phyloP scores from a whole-genome alignment of 1,140 invertebrate genomes.

The Teleopsis dalmanni region DNA sequence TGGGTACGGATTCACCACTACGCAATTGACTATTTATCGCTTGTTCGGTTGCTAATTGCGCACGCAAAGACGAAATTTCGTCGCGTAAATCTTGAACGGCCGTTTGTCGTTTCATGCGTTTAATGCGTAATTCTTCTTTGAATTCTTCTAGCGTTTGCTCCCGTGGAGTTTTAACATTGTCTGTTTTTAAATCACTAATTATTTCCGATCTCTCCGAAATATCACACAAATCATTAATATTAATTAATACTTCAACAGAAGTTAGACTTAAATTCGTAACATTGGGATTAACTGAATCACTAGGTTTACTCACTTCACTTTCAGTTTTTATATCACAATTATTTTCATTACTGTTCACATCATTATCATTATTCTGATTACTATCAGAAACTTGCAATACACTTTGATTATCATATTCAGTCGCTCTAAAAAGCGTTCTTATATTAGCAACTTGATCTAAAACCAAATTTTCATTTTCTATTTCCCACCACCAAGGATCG shows the following conservation, averaged over 20 bases:
- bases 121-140: conserved; percentile 49
- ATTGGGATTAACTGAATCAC: conserved; percentile 1
- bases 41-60: conserved; percentile 48
- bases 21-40: conserved; percentile 46
- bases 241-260: too few relatives aligned
- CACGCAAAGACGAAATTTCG: conserved; percentile 50
- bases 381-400: too few relatives aligned
- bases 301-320: conserved; percentile 1
- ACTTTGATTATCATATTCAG: too few relatives aligned
- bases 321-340: background rate
- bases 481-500: conserved; percentile 39
- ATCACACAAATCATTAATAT: too few relatives aligned
- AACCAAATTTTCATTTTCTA: conserved; percentile 37
- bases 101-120: conserved; percentile 51
- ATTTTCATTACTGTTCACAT: background rate
- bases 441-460: conserved; percentile 21
- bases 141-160: conserved; percentile 48
- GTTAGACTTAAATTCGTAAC: too few relatives aligned
- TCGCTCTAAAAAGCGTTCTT: background rate
- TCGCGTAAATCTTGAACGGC: conserved; percentile 51
- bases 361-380: too few relatives aligned
- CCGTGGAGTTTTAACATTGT: conserved; percentile 10
- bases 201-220: background rate
- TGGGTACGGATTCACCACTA: conserved; percentile 17
- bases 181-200: too few relatives aligned